phyloP scores from a whole-genome alignment of 2,888 invertebrate genomes.

The Sinelater perroti region DNA sequence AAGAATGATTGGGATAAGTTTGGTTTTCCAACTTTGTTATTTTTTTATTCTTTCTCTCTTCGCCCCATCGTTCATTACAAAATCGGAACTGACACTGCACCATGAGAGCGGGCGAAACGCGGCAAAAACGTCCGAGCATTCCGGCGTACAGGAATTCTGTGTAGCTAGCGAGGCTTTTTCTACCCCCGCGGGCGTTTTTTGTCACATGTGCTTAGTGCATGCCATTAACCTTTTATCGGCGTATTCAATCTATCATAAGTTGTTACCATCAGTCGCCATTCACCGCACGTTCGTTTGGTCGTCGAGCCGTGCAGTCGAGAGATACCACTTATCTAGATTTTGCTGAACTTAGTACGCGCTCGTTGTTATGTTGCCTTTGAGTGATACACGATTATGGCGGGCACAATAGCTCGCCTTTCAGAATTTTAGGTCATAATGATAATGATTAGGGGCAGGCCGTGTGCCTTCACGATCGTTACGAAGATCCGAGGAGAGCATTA shows the following conservation, averaged over 20 bases:
- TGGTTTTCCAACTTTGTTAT: too few species aligned
- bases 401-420: constrained; percentile 34
- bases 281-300: constrained; percentile 49
- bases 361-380: constrained; percentile 39
- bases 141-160: constrained; percentile 18
- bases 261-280: constrained; percentile 52
- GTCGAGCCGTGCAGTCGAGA: constrained; percentile 45
- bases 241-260: constrained; percentile 49
- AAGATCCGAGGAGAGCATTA: too few species aligned
- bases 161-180: constrained; percentile 19
- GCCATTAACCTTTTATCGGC: constrained; percentile 53
- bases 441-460: constrained; percentile 33
- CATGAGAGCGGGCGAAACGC: background rate
- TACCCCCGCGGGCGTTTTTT: constrained; percentile 45
- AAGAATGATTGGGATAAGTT: too few species aligned
- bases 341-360: constrained; percentile 36
- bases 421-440: constrained; percentile 37
- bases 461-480: too few species aligned
- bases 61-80: too few species aligned
- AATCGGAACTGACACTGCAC: too few species aligned
- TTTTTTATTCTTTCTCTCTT: too few species aligned
- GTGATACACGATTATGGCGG: constrained; percentile 37
- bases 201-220: constrained; percentile 48
- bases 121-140: constrained; percentile 1
- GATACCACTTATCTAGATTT: constrained; percentile 44